Base-by-base conservation (phyloP, 1,140 invertebrate species). In the Pseudomyrmex concolor region DNA sequence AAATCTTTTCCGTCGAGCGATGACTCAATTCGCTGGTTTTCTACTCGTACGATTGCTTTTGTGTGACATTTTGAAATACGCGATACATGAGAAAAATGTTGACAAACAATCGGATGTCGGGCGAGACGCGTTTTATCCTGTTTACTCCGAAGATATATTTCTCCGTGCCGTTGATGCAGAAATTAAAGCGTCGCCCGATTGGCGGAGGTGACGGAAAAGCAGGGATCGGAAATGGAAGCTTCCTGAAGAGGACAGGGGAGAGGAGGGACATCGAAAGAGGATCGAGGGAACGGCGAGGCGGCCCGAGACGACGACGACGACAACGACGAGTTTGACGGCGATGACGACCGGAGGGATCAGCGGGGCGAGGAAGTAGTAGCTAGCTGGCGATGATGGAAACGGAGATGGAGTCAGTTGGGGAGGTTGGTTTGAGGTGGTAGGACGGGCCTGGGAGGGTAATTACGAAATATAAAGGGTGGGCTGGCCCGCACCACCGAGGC, bases 401-500 rank as follows among this genome's bases (percentile, higher is more conserved):
- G 72, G 74, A 84, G 78, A 80, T 81, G 72, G 62, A 88, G 70
- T 70, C 57, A 76, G 86, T 59, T 63, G 83, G 86, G 84, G 89
- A 88, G 89, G 87, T 84, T 90, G 86, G 86, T 81, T 91, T 76
- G 88, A 85, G 86, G 89, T 87, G 87, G 86, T 89, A 84, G 87
- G 89, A 90, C 86, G 88, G 88, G 86, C 72, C 86, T 87, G 89
- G 90, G 89, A 91, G 92, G 92, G 91, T 94, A 94, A 94, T 94
- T 93, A 94, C 92, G 91, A 94, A 93, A 94, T 93, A 92, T 93
- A 93, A 93, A 94, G 92, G 93, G 92, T 93, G 89, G 92, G 91
- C 89, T 86, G 89, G 91, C 87, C 90, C 89, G 87, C 88, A 92
- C 87, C 89, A 92, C 86, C 89, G 90, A 91, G 89, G 83, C 91